These are phyloP conservation scores for Hiodon alosoides DNA, from an alignment of 2,113 vertebrate genomes.

Conservation along the genomic window DNA sequence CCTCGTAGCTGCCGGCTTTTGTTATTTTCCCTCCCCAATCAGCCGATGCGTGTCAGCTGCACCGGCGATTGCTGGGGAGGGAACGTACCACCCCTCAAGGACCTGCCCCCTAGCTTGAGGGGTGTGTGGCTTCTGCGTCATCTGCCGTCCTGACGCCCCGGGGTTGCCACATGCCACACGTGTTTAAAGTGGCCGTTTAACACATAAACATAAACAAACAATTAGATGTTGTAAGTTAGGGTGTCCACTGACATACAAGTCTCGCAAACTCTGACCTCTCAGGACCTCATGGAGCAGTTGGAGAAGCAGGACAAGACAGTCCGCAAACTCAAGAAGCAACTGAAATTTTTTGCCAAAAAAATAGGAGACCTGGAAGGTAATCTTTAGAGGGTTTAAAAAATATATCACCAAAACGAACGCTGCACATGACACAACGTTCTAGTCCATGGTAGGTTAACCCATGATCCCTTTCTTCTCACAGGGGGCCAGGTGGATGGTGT, in stretches of 20 bases:
- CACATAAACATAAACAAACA: neutral
- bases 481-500: slow-evolving; percentile 72
- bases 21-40: too few relatives aligned
- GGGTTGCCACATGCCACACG: neutral
- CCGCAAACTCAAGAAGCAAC: slow-evolving; percentile 87
- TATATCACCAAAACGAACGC: neutral
- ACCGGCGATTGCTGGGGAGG: too few relatives aligned
- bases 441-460: neutral
- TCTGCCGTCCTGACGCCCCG: too few relatives aligned
- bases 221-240: neutral
- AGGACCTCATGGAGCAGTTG: slow-evolving; percentile 89
- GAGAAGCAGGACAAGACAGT: slow-evolving; percentile 89
- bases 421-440: neutral
- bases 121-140: neutral
- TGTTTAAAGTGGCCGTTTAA: neutral
- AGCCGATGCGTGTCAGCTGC: too few relatives aligned
- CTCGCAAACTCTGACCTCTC: slow-evolving; percentile 14
- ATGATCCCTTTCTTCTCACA: slow-evolving; percentile 44
- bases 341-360: slow-evolving; percentile 83
- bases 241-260: neutral
- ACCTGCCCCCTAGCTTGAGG: slow-evolving; percentile 32
- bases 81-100: too few relatives aligned
- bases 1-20: too few relatives aligned
- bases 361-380: slow-evolving; percentile 85
- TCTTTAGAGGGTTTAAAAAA: neutral